A percentile compares a stretch with the other conserved stretches of the same genome.
phyloP scores from a whole-genome alignment of 1,140 invertebrate genomes.

The Apocrypta bakeri region DNA sequence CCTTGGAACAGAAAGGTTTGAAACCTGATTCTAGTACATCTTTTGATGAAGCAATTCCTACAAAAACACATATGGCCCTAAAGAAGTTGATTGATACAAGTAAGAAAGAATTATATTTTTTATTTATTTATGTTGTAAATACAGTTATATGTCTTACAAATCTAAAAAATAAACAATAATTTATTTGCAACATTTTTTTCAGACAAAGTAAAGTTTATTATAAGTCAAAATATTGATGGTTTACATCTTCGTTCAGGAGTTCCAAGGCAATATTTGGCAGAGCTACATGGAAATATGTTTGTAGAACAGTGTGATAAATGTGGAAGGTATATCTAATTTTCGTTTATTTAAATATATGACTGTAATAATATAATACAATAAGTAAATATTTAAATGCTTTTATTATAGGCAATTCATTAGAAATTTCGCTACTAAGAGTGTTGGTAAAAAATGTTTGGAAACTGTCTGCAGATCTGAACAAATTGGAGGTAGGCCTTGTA shows the following conservation, averaged over 20 bases:
- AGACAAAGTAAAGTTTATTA: slow-evolving; percentile 88
- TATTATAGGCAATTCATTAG: slow-evolving; percentile 87
- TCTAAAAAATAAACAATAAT: background rate
- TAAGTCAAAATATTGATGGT: slow-evolving; percentile 99
- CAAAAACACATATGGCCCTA: slow-evolving; percentile 95
- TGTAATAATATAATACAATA: slow-evolving; percentile 12
- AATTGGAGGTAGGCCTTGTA: slow-evolving; percentile 81
- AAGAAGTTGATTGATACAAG: slow-evolving; percentile 84
- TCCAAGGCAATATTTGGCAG: slow-evolving; percentile 85
- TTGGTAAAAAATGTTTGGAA: slow-evolving; percentile 92
- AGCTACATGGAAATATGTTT: slow-evolving; percentile 99
- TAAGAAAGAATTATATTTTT: slow-evolving; percentile 59
- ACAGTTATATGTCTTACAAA: too few species aligned
- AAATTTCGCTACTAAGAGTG: slow-evolving; percentile 85
- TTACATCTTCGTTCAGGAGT: slow-evolving; percentile 94
- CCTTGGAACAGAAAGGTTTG: slow-evolving; percentile 93
- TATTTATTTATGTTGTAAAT: background rate
- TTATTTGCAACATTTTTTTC: slow-evolving; percentile 47
- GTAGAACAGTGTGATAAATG: slow-evolving; percentile 95
- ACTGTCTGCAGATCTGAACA: slow-evolving; percentile 81
- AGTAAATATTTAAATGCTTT: slow-evolving; percentile 37
- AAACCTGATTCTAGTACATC: slow-evolving; percentile 90
- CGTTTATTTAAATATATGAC: slow-evolving; percentile 46
- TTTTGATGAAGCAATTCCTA: slow-evolving; percentile 94
- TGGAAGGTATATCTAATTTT: slow-evolving; percentile 80